These are phyloP conservation scores for Drosophila kuntzei DNA, from an alignment of 2,888 invertebrate genomes.

Conservation along the genomic window DNA sequence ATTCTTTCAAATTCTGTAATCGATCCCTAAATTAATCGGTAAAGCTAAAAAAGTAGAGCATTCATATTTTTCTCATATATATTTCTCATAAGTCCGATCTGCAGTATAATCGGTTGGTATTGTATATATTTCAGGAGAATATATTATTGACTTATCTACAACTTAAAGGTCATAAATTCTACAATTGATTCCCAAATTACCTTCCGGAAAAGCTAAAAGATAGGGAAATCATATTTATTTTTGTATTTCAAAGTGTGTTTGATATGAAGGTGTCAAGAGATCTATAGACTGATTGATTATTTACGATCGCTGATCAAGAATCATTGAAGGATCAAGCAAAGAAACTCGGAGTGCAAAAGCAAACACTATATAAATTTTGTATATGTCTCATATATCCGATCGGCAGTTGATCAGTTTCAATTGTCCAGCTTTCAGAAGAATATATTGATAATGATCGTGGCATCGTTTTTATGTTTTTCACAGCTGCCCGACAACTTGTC, in stretches of 20 bases:
- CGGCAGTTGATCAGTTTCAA: not conserved
- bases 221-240: not conserved
- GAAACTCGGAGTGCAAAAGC: conserved; percentile 1
- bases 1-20: too few species aligned
- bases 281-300: not conserved
- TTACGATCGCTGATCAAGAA: not conserved
- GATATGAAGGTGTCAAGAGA: not conserved
- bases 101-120: too few species aligned
- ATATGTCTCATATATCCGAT: conserved; percentile 11
- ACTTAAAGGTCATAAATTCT: not conserved
- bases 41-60: too few species aligned
- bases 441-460: conserved; percentile 3
- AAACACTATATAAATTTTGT: not conserved
- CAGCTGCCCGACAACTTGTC: conserved; percentile 60
- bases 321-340: not conserved
- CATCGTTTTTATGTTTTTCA: not conserved
- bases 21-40: too few species aligned
- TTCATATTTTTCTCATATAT: too few species aligned
- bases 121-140: too few species aligned
- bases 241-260: not conserved
- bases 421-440: not conserved
- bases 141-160: not conserved
- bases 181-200: not conserved
- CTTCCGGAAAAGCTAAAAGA: too few species aligned
- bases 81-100: too few species aligned